Base-by-base conservation (phyloP, 2,113 vertebrate genomes). In the Procapra przewalskii region DNA sequence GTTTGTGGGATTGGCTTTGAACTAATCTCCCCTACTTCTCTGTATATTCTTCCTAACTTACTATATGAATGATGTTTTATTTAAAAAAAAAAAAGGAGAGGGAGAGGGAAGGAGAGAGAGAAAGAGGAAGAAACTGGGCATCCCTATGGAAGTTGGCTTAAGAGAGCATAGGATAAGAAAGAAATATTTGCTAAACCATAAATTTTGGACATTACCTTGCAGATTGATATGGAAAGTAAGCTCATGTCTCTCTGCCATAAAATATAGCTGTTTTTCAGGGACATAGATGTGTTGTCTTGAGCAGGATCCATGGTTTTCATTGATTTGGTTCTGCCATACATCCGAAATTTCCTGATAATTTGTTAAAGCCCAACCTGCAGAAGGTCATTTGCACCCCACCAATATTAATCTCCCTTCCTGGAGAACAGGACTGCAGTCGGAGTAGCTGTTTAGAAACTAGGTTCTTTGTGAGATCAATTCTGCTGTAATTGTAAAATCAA, bases 331-430 rank as follows among this genome's bases (percentile, higher is more conserved):
- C 54, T 88, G 16, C 62, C 52, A 55, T 52, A 12, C 57, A 43
- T 88, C 67, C 88, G 33, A 67, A 90, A 80, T 48, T 88, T 84
- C 40, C 16, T 94, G n/a, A 5, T 80, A 95, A 85, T 96, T 96
- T 93, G 71, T n/a, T 81, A 91, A 91, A 93, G 36, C 23, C 67
- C 67, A 90, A 54, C 21, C 16, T 67, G 25, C 19, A 19, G 43
- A 79, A 81, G 40, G 8, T 84, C 50, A 92, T 8, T 92, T 59
- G 25, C 3, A 45, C 0, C 59, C 2, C 9, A 36, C 36, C 50
- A 82, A 79, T 89, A 89, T 94, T 92, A 75, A 92, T 81, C 4
- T 60, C 13, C 10, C 77, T 90, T 54, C n/a, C 27, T 62, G 14
- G 9, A 64, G 15, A 94, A 55, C 5, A 91, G 86, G 59, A 33